Percentiles rank a stretch among this genome's conserved stretches.
These are phyloP conservation scores for mouse (Mus musculus) DNA, from an alignment of 2,113 vertebrate species.

Conservation along the genomic window GRCm39 chr4:71347501-71348000, in stretches of 20 bases:
- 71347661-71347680: slow-evolving; percentile 33
- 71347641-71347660: slow-evolving; percentile 43
- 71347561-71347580: slow-evolving; percentile 72
- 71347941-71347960: neutral
- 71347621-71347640: slow-evolving; percentile 9
- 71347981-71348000: neutral
- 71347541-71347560: slow-evolving; percentile 82
- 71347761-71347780: slow-evolving; percentile 47
- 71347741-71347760: neutral
- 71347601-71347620: slow-evolving; percentile 63
- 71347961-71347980: neutral
- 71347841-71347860: slow-evolving; percentile 47
- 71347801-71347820: slow-evolving; percentile 65
- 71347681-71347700: neutral
- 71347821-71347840: slow-evolving; percentile 53
- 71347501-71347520: slow-evolving; percentile 72
- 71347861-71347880: slow-evolving; percentile 33
- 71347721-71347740: slow-evolving; percentile 28
- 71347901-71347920: slow-evolving; percentile 27
- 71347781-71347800: slow-evolving; percentile 56
- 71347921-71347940: neutral
- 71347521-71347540: slow-evolving; percentile 75
- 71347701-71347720: slow-evolving; percentile 44
- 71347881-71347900: slow-evolving; percentile 4
- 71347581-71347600: slow-evolving; percentile 42